These are phyloP conservation scores for Polyommatus iphigenia DNA, from an alignment of 2,888 invertebrate genomes.

Conservation along the genomic window DNA sequence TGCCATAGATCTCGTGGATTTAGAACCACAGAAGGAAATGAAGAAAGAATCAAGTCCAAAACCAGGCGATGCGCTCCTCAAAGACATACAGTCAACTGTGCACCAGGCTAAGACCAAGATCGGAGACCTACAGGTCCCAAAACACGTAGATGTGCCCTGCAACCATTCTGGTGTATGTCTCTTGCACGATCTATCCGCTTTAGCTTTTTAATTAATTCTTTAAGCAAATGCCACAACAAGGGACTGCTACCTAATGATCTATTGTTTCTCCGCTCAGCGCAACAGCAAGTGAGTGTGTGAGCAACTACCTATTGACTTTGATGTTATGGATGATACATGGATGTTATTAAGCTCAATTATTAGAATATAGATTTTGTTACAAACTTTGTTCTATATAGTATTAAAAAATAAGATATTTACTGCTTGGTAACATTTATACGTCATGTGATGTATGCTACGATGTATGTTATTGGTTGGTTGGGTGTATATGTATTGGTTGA, in stretches of 20 bases:
- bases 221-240: neutral
- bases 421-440: neutral
- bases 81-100: constrained; percentile 80
- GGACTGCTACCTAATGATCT: neutral
- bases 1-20: constrained; percentile 57
- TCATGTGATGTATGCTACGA: neutral
- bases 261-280: neutral
- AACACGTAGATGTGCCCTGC: constrained; percentile 61
- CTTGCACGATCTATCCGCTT: constrained; percentile 68
- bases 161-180: constrained; percentile 69
- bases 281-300: neutral
- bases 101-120: constrained; percentile 82
- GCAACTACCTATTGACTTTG: neutral
- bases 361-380: neutral
- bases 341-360: neutral
- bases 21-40: constrained; percentile 46
- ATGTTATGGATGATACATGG: neutral
- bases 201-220: constrained; percentile 36
- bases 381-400: too few species aligned
- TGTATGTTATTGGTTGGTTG: neutral
- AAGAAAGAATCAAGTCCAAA: constrained; percentile 62
- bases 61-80: constrained; percentile 61
- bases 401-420: neutral
- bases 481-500: neutral
- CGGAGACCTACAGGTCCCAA: constrained; percentile 82